A percentile compares a stretch with the other conserved stretches of the same genome.
phyloP scores from a whole-genome alignment of 2,113 vertebrate genomes.

The Copsychus sechellarum region DNA sequence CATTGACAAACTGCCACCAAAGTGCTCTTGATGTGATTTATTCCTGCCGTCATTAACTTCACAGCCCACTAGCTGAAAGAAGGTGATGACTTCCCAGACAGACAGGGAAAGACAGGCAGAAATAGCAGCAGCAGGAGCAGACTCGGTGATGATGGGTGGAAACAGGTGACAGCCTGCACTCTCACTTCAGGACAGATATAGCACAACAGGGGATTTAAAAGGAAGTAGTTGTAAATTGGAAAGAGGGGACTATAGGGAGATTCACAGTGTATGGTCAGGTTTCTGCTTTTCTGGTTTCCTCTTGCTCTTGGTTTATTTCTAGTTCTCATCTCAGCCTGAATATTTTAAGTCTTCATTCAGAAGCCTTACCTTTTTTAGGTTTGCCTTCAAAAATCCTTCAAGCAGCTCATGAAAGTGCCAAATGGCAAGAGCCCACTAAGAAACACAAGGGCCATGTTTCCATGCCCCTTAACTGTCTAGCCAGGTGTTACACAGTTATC shows the following conservation, averaged over 20 bases:
- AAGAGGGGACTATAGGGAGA: background rate
- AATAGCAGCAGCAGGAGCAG: constrained; percentile 42
- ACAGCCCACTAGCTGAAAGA: constrained; percentile 42
- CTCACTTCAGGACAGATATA: constrained; percentile 7
- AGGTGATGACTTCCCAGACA: constrained; percentile 54
- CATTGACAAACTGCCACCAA: constrained; percentile 52
- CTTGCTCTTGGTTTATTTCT: background rate
- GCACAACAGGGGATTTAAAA: constrained; percentile 11
- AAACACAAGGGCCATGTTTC: background rate
- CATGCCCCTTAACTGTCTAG: background rate
- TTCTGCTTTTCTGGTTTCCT: background rate
- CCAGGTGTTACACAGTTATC: background rate
- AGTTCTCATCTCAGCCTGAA: background rate
- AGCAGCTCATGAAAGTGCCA: background rate
- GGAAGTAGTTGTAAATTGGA: constrained; percentile 24
- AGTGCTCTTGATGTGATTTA: constrained; percentile 57
- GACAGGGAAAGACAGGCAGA: constrained; percentile 59
- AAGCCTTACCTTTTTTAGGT: background rate
- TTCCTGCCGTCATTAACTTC: constrained; percentile 63
- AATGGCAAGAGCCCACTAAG: background rate
- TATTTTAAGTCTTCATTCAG: background rate
- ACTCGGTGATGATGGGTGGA: constrained; percentile 19
- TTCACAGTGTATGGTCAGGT: background rate
- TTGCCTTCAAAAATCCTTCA: background rate
- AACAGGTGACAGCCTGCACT: constrained; percentile 52